Conservation (phyloP, 2,113 vertebrate genomes). For the Lophura nycthemera region DNA sequence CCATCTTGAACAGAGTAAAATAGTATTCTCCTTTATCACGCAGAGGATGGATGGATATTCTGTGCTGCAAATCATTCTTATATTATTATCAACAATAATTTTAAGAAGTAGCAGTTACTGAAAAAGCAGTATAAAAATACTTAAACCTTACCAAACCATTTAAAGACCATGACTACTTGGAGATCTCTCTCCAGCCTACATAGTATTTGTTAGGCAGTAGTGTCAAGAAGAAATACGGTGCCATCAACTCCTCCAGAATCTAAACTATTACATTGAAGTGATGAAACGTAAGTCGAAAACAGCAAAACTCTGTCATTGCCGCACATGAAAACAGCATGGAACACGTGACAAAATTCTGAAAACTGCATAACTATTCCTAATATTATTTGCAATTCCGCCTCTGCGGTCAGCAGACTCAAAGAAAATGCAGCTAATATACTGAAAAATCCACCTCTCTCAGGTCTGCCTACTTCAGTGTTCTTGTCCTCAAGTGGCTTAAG, state of each 20-base stretch:
- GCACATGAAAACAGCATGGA: not conserved
- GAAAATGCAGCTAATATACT: not conserved
- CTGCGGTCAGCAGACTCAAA: not conserved
- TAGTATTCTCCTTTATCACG: not conserved
- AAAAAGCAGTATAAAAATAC: not conserved
- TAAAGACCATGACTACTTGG: not conserved
- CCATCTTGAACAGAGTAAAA: not conserved
- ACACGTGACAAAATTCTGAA: not conserved
- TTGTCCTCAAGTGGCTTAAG: not conserved
- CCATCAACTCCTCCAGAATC: not conserved
- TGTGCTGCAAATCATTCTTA: not conserved
- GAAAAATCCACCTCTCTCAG: not conserved
- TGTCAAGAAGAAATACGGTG: not conserved
- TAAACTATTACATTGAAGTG: not conserved
- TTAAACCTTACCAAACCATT: not conserved
- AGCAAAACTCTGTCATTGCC: not conserved
- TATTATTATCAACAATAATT: not conserved
- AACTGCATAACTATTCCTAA: not conserved
- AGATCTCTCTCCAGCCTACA: not conserved
- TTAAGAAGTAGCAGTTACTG: not conserved
- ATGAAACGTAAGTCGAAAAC: not conserved
- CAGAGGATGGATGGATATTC: not conserved
- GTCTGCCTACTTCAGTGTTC: not conserved
- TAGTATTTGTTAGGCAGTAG: not conserved
- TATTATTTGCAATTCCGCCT: rapidly evolving